Base-by-base conservation (phyloP, 2,888 invertebrate species). In the Hipparchia semele region DNA sequence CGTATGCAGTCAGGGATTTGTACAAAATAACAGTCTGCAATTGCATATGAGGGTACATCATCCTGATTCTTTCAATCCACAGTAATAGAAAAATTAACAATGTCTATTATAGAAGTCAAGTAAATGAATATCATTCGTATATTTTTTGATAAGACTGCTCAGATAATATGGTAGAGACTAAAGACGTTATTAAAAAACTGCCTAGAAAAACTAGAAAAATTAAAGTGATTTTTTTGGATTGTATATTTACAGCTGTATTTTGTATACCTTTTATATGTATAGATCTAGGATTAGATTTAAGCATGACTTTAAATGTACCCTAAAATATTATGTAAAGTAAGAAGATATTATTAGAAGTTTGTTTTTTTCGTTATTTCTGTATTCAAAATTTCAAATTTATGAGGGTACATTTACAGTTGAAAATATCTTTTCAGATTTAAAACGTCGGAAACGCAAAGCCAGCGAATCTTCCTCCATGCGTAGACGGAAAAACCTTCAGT, bases 341-440 rank as follows among this genome's bases (percentile, higher is more conserved):
- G 45, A n/a, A 39, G n/a, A 62, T 67, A 66, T 61, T 58, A 8
- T 68, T 46, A 73, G 66, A 70, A 68, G 45, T 8, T 8, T 23
- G 23, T 62, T 73, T 66, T 73, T 54, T 58, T 62, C 58, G 71
- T 71, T n/a, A 77, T 61, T 67, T 9, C 9, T 59, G 66, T 59
- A 49, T 64, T 33, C 12, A 64, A 68, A 54, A 49, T 69, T 68
- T 72, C 12, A 58, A 13, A 12, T 56, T 70, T 60, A 59, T 56
- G 75, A 82, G 88, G 92, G 91, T 92, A 91, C 93, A 91, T 92
- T 93, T 91, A 92, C 81, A 91, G 92, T 90, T 64, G 70, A 39
- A 61, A 51, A 69, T 69, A 86, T 86, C 84, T 86, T 92, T 92
- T 83, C 92, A 93, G 92, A 82, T 90, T 80, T 84, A 76, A 90